A percentile compares a stretch with the other conserved stretches of the same genome.
Conservation (phyloP, 2,888 invertebrate species). For the Chrysina gloriosa region DNA sequence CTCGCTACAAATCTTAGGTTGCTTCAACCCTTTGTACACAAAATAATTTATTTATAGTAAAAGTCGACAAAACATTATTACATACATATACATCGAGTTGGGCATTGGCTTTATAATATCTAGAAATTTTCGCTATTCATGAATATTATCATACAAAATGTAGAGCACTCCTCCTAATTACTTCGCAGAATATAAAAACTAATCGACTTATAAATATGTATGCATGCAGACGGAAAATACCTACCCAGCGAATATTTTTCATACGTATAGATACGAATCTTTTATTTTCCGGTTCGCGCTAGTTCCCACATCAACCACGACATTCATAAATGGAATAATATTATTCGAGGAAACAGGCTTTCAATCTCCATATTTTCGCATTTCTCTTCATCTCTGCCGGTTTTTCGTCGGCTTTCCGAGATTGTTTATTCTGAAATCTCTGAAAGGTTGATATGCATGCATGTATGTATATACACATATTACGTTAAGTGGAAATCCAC, state of each 20-base stretch:
- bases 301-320: conserved; percentile 16
- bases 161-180: not conserved
- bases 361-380: conserved; percentile 35
- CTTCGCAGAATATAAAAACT: not conserved
- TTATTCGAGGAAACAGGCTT: conserved; percentile 30
- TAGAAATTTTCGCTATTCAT: not conserved
- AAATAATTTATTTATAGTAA: not conserved
- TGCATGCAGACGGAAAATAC: not conserved
- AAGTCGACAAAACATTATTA: not conserved
- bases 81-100: not conserved
- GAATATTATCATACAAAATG: not conserved
- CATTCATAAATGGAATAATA: conserved; percentile 30
- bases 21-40: not conserved
- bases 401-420: not conserved
- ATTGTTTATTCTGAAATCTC: conserved; percentile 22
- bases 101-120: not conserved
- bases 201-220: conserved; percentile 18
- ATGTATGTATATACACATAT: not conserved
- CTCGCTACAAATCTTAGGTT: not conserved
- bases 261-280: conserved; percentile 7
- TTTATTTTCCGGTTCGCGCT: conserved; percentile 7
- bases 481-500: conserved; percentile 1
- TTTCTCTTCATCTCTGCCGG: not conserved
- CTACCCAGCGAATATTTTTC: not conserved
- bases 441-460: conserved; percentile 7